Base-by-base conservation (phyloP, 2,113 vertebrate species). In the Pholis gunnellus region DNA sequence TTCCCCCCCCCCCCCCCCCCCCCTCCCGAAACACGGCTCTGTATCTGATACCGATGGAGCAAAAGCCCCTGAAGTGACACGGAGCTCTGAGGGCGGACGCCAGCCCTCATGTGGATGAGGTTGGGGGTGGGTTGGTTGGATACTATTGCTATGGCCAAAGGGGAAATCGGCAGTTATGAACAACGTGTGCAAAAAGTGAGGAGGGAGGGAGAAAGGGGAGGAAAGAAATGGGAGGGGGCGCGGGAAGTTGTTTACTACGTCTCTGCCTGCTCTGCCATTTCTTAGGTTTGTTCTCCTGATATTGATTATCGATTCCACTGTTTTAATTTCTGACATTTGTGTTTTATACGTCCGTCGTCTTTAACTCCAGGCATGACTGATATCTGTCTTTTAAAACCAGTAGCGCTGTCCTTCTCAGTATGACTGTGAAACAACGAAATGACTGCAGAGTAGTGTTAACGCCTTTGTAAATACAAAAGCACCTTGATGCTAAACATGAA, bases 151-250 rank as follows among this genome's bases (percentile, higher is more conserved):
- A 66, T 92, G 89, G 92, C 89, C 90, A 90, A 91, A 86, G 92
- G 92, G 56, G 93, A 93, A 94, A 94, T 93, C 88, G 88, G 91
- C 92, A 93, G 93, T 94, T 93, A 93, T 93, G 92, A 94, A 93
- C 91, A 94, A 89, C 93, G 92, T 94, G 94, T 93, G 93, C 94
- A 93, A 92, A 34, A 94, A 94, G 91, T 91, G 79, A 90, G 88
- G 82, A 91, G 92, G 92, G 88, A 93, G 89, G 71, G 75, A 64
- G 34, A 2, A 8, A 81, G 89, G 50, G 81, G 89, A 54, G 88
- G 85, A 79, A 89, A 85, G 86, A 82, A 85, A 81, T 87, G 87
- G 84, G 89, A 89, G 91, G 83, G 89, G 85, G 83, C 68, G 42
- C 75, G 70, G 79, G 77, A 93, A 92, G 88, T 94, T 93, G 93